Percentiles rank a stretch among this genome's conserved stretches.
phyloP scores from a whole-genome alignment of 2,888 invertebrate genomes.

The Nomada fucata region DNA sequence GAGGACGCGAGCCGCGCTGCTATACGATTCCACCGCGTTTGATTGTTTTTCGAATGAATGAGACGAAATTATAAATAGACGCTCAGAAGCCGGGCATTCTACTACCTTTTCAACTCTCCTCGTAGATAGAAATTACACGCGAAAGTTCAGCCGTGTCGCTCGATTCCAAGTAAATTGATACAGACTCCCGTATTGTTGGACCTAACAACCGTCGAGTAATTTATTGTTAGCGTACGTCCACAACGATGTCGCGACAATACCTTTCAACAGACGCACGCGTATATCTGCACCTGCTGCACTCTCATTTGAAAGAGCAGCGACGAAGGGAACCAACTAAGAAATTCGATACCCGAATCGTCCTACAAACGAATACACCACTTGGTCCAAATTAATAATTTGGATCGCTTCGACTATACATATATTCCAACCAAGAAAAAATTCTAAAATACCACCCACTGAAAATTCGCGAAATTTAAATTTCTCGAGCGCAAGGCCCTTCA shows the following conservation, averaged over 20 bases:
- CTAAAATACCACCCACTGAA: too few species aligned
- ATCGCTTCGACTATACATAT: too few species aligned
- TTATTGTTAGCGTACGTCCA: conserved; percentile 53
- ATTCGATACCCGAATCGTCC: conserved; percentile 5
- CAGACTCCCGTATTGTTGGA: conserved; percentile 46
- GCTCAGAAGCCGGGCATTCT: conserved; percentile 46
- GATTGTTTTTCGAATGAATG: conserved; percentile 72
- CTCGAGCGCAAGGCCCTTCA: conserved; percentile 29
- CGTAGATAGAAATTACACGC: conserved; percentile 63
- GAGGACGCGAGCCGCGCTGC: conserved; percentile 1
- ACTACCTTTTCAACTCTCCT: conserved; percentile 42
- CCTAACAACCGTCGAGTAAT: conserved; percentile 66
- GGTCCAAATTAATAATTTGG: too few species aligned
- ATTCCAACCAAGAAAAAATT: too few species aligned
- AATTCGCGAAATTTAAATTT: too few species aligned
- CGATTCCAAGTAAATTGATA: conserved; percentile 65
- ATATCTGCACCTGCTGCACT: too few species aligned
- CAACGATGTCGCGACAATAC: conserved; percentile 25
- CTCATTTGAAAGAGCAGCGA: neutral
- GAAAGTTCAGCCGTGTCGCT: conserved; percentile 58
- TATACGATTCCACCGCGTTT: conserved; percentile 59
- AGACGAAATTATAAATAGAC: conserved; percentile 71
- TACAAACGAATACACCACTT: too few species aligned
- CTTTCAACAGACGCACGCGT: conserved; percentile 24
- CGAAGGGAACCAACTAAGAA: conserved; percentile 20